These are phyloP conservation scores for Metallyticus violacea DNA, from an alignment of 2,888 invertebrate genomes.

Conservation along the genomic window DNA sequence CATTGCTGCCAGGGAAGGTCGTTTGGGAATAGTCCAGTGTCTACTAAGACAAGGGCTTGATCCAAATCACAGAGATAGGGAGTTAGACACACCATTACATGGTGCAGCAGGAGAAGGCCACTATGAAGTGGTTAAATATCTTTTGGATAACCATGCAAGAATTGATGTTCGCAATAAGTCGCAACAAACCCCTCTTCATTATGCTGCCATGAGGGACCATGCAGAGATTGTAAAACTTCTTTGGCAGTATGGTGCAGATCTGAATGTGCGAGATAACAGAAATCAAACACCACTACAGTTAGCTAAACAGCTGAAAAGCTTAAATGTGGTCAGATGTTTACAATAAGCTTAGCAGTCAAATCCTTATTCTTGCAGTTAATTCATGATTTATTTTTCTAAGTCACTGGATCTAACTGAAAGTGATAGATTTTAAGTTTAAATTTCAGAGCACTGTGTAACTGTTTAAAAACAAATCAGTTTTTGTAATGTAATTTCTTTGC, in stretches of 20 bases:
- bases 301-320: not conserved
- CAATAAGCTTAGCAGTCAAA: not conserved
- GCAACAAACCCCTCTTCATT: not conserved
- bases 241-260: not conserved
- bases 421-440: not conserved
- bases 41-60: not conserved
- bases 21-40: not conserved
- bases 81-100: not conserved
- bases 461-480: not conserved
- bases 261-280: not conserved
- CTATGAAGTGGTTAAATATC: not conserved
- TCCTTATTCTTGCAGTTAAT: not conserved
- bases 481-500: not conserved
- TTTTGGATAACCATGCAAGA: not conserved
- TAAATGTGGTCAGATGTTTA: not conserved
- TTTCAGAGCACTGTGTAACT: not conserved
- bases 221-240: not conserved
- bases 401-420: not conserved
- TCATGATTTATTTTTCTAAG: not conserved
- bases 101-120: not conserved
- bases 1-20: not conserved
- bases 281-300: not conserved
- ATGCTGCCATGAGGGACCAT: not conserved
- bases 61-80: not conserved
- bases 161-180: not conserved